Percentiles rank a stretch among this genome's conserved stretches.
phyloP scores from a whole-genome alignment of 2,113 vertebrate species.

The Tupaia chinensis region DNA sequence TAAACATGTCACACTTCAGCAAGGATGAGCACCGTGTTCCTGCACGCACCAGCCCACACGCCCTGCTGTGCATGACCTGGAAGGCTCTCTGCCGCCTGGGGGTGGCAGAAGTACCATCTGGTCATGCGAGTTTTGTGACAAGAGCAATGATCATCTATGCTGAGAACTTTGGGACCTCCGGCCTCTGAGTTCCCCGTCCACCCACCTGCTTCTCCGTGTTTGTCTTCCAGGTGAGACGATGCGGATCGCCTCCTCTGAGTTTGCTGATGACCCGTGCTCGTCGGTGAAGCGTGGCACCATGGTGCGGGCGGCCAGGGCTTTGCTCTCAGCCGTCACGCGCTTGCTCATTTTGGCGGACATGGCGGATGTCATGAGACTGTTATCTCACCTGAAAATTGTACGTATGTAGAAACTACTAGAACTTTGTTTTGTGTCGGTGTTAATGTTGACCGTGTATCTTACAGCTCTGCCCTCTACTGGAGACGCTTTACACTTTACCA shows the following conservation, averaged over 20 bases:
- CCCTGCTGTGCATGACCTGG: neutral
- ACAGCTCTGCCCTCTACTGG: too few relatives aligned
- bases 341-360: constrained; percentile 98
- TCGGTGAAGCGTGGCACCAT: constrained; percentile 98
- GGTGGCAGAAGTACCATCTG: neutral
- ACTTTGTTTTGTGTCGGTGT: neutral
- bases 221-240: constrained; percentile 93
- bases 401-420: constrained; percentile 76
- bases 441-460: rapidly evolving
- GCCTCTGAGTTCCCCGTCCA: neutral
- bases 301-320: constrained; percentile 96
- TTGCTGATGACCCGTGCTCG: constrained; percentile 97
- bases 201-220: neutral
- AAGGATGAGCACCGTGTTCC: neutral
- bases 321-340: constrained; percentile 97
- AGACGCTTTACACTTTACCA: neutral
- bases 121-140: neutral
- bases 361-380: constrained; percentile 99
- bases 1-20: neutral
- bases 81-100: neutral
- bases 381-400: constrained; percentile 98
- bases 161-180: neutral
- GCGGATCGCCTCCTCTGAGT: constrained; percentile 96
- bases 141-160: rapidly evolving
- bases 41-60: neutral